Conservation (phyloP, 35 echinoderm and acorn worm genomes). For the Hemicentrotus pulcherrimus region DNA sequence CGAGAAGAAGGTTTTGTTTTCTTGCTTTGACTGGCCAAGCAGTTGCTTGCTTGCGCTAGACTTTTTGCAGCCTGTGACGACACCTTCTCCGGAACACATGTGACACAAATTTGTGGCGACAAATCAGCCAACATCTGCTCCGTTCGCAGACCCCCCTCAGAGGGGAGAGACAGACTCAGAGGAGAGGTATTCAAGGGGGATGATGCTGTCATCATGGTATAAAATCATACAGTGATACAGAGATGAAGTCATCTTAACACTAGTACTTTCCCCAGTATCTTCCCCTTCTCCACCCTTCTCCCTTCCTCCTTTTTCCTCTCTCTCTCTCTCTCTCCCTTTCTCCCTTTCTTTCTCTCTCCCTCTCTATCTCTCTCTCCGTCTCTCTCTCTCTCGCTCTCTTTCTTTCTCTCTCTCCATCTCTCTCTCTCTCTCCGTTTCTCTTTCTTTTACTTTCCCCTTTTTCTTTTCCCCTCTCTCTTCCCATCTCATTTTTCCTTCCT, state of each 20-base stretch:
- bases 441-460: background rate
- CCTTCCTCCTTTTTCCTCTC: background rate
- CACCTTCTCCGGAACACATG: background rate
- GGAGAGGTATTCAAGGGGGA: background rate
- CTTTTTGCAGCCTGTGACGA: background rate
- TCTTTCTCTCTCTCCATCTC: background rate
- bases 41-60: background rate
- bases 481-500: no score
- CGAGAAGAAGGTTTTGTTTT: background rate
- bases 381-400: background rate
- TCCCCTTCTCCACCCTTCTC: background rate
- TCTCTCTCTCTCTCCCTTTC: background rate
- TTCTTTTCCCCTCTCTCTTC: no score
- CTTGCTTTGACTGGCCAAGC: background rate
- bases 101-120: constrained; percentile 10
- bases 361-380: background rate
- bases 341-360: background rate
- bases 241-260: background rate
- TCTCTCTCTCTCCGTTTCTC: background rate
- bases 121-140: constrained; percentile 1
- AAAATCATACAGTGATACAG: background rate
- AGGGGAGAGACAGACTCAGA: background rate
- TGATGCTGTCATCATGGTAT: background rate
- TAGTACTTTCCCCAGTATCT: background rate
- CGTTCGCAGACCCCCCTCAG: background rate